Conservation (phyloP, 2,113 vertebrate genomes). For the Hipposideros armiger region DNA sequence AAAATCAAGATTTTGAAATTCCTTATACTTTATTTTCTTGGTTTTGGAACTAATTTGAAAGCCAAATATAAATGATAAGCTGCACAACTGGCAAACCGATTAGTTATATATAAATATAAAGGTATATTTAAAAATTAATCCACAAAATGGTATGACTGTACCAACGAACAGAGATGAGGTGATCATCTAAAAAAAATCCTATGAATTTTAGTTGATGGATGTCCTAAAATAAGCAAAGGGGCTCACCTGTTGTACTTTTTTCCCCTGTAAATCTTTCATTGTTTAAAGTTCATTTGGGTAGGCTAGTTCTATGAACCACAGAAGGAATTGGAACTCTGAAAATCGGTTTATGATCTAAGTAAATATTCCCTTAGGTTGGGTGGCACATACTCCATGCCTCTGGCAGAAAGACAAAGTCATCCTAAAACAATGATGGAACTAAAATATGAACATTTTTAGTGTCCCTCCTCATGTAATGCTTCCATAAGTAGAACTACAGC, state of each 20-base stretch:
- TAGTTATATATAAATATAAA: constrained; percentile 28
- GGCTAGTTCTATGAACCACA: constrained; percentile 15
- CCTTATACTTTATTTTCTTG: constrained; percentile 48
- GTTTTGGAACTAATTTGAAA: constrained; percentile 37
- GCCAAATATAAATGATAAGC: constrained; percentile 37
- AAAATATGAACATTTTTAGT: not conserved
- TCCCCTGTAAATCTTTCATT: not conserved
- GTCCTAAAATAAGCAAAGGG: constrained; percentile 36
- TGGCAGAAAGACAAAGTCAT: constrained; percentile 49
- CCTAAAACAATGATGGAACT: not conserved
- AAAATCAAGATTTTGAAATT: constrained; percentile 62
- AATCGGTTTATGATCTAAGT: constrained; percentile 42
- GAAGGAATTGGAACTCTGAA: constrained; percentile 33
- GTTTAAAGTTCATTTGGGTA: constrained; percentile 4
- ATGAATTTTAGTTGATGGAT: not conserved
- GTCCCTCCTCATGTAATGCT: not conserved
- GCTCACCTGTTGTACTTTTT: not conserved
- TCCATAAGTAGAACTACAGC: not conserved
- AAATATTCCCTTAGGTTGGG: not conserved
- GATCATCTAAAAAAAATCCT: constrained; percentile 13
- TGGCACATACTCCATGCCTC: not conserved
- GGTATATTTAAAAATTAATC: constrained; percentile 3
- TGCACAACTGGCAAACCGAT: not conserved
- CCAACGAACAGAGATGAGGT: not conserved
- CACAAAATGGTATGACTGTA: not conserved